A percentile compares a stretch with the other conserved stretches of the same genome.
These are phyloP conservation scores for Andrena haemorrhoa DNA, from an alignment of 2,888 invertebrate species.

Conservation along the genomic window DNA sequence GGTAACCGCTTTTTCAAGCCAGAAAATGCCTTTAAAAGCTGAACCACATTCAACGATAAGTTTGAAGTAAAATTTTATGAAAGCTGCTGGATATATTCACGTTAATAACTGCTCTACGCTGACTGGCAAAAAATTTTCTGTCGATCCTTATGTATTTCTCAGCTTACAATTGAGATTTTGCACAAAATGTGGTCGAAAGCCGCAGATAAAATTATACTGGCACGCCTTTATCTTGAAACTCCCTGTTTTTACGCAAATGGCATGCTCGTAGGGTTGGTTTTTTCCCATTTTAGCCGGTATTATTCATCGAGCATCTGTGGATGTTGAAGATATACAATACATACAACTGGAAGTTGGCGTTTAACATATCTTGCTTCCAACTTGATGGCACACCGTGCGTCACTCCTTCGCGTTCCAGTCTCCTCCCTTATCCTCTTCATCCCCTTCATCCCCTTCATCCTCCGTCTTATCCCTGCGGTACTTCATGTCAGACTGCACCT, in stretches of 20 bases:
- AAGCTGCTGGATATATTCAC: not conserved
- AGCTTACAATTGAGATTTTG: not conserved
- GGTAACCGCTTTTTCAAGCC: not conserved
- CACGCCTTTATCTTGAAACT: not conserved
- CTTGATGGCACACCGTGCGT: slow-evolving; percentile 40
- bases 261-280: not conserved
- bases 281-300: not conserved
- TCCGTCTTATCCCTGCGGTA: slow-evolving; percentile 38
- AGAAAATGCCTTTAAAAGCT: not conserved
- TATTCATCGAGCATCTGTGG: slow-evolving; percentile 51
- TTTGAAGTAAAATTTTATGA: not conserved
- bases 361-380: slow-evolving; percentile 55
- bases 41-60: not conserved
- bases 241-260: not conserved
- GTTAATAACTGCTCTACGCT: not conserved
- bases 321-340: slow-evolving; percentile 7
- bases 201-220: not conserved
- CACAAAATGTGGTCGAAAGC: not conserved
- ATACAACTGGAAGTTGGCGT: slow-evolving; percentile 39
- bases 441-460: slow-evolving; percentile 36
- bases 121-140: not conserved
- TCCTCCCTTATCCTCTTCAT: slow-evolving; percentile 31
- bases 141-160: not conserved
- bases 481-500: not conserved
- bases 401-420: slow-evolving; percentile 22